These are phyloP conservation scores for Dendrolimus punctatus DNA, from an alignment of 1,140 invertebrate genomes.

Conservation along the genomic window DNA sequence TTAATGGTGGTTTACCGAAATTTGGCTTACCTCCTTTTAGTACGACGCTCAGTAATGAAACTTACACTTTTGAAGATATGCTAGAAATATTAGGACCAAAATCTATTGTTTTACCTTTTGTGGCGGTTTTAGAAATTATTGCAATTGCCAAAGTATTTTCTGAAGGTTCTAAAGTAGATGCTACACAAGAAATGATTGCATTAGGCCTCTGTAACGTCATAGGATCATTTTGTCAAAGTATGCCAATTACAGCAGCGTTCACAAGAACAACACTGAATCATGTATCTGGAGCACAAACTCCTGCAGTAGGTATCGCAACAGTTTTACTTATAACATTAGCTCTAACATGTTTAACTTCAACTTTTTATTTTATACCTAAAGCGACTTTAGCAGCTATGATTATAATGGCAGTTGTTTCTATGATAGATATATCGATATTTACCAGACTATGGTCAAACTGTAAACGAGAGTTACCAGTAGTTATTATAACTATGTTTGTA, in stretches of 20 bases:
- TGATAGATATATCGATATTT: constrained; percentile 48
- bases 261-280: constrained; percentile 93
- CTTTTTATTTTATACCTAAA: constrained; percentile 60
- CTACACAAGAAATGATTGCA: constrained; percentile 89
- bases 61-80: constrained; percentile 75
- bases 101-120: constrained; percentile 79
- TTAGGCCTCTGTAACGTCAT: constrained; percentile 87
- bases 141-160: constrained; percentile 88
- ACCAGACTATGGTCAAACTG: constrained; percentile 38
- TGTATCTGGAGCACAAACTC: constrained; percentile 90
- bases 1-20: constrained; percentile 76
- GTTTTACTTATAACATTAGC: constrained; percentile 46
- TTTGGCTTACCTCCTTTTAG: constrained; percentile 78
- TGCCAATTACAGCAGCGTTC: constrained; percentile 92
- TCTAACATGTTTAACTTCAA: constrained; percentile 48
- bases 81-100: constrained; percentile 75
- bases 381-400: constrained; percentile 57
- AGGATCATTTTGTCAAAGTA: constrained; percentile 88
- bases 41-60: constrained; percentile 67
- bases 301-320: constrained; percentile 84
- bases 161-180: constrained; percentile 73
- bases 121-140: constrained; percentile 85
- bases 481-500: constrained; percentile 32
- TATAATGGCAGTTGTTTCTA: constrained; percentile 55
- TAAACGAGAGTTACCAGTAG: constrained; percentile 40